These are phyloP conservation scores for Maniola jurtina DNA, from an alignment of 1,140 invertebrate species.

Conservation along the genomic window DNA sequence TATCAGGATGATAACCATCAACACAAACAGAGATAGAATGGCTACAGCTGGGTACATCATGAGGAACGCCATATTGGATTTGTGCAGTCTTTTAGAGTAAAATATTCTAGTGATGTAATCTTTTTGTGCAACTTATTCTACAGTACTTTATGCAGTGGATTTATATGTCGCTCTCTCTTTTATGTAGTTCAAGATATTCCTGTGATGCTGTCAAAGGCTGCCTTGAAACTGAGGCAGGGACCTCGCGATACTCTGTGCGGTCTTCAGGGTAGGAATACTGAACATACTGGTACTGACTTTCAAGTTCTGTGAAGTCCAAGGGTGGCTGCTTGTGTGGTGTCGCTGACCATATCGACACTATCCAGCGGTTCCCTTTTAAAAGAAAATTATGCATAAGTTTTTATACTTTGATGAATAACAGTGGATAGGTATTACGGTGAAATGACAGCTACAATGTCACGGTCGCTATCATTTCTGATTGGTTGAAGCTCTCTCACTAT, in stretches of 20 bases:
- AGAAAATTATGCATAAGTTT: background rate
- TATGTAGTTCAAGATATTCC: conserved; percentile 87
- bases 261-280: conserved; percentile 56
- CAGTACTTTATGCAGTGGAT: no score
- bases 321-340: conserved; percentile 91
- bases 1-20: conserved; percentile 86
- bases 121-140: no score
- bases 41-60: conserved; percentile 87
- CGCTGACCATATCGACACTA: conserved; percentile 89
- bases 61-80: conserved; percentile 82
- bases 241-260: conserved; percentile 46
- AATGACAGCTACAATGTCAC: no score
- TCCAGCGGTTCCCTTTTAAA: conserved; percentile 87
- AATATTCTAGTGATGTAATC: no score
- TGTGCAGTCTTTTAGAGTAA: background rate
- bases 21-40: conserved; percentile 84
- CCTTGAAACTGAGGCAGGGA: conserved; percentile 55
- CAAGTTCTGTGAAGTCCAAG: conserved; percentile 87
- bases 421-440: no score
- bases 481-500: no score
- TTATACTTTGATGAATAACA: conserved; percentile 3
- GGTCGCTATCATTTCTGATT: no score
- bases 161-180: conserved; percentile 90
- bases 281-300: conserved; percentile 69
- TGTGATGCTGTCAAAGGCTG: conserved; percentile 70